Percentiles rank a stretch among this genome's conserved stretches.
Conservation (phyloP, 2,113 vertebrate species). For the Dromas ardeola region DNA sequence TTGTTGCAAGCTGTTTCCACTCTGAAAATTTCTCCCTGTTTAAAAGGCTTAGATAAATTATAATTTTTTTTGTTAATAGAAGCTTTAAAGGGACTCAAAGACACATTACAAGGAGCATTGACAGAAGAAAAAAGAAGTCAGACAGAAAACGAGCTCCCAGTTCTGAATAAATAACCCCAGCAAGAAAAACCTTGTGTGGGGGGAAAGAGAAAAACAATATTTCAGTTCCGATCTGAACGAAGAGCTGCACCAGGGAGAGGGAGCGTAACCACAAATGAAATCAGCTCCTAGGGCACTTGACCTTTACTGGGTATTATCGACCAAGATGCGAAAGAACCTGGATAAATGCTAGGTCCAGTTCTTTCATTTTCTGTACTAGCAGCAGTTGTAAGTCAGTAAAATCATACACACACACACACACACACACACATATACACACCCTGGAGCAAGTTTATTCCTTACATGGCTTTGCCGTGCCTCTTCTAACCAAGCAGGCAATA, state of each 20-base stretch:
- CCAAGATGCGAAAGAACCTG: background rate
- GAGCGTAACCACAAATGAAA: background rate
- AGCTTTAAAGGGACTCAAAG: background rate
- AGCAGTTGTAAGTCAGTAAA: background rate
- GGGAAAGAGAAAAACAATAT: background rate
- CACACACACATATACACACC: background rate
- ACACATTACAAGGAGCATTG: background rate
- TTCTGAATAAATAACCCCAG: background rate
- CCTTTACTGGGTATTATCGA: background rate
- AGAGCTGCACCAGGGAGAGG: background rate
- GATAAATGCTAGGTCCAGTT: background rate
- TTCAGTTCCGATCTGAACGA: background rate
- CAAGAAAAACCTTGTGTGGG: background rate
- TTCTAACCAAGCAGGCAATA: background rate
- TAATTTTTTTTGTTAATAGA: background rate
- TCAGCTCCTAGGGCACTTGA: background rate
- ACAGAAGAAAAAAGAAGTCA: background rate
- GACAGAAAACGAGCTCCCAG: background rate
- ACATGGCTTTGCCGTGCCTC: background rate
- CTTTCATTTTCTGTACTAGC: background rate
- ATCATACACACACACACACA: background rate
- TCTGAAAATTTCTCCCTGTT: background rate
- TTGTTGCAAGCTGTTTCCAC: background rate
- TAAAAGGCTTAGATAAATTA: background rate
- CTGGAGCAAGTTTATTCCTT: background rate